phyloP scores from a whole-genome alignment of 2,888 invertebrate genomes.

The Noctua comes region DNA sequence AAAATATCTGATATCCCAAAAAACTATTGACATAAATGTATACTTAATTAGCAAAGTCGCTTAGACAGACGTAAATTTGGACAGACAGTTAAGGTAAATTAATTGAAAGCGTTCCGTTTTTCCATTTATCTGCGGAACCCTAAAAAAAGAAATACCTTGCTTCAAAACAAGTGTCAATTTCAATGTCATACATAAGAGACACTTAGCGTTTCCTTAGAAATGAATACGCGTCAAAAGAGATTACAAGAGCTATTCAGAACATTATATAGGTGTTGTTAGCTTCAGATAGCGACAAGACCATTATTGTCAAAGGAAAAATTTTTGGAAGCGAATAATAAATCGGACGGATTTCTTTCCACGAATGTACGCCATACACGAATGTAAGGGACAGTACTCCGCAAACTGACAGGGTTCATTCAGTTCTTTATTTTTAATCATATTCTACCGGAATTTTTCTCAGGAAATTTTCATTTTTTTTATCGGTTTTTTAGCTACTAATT shows the following conservation, averaged over 20 bases:
- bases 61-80: background rate
- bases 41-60: background rate
- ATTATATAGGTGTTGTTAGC: background rate
- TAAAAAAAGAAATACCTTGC: background rate
- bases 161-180: constrained; percentile 13
- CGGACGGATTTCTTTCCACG: background rate
- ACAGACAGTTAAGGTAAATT: background rate
- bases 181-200: constrained; percentile 6
- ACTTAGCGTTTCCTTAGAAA: constrained; percentile 19
- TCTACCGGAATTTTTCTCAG: no score
- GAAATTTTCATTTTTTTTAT: no score
- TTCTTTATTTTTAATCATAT: no score
- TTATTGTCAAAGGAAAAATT: background rate
- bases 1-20: background rate
- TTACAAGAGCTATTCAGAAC: constrained; percentile 8
- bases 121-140: background rate
- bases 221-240: constrained; percentile 8
- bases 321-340: background rate
- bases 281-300: background rate
- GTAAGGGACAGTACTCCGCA: no score
- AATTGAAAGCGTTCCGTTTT: background rate
- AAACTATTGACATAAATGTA: background rate
- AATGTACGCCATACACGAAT: background rate
- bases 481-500: no score
- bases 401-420: no score